These are phyloP conservation scores for Liopterus haemorrhoidalis DNA, from an alignment of 2,888 invertebrate genomes.

Conservation along the genomic window DNA sequence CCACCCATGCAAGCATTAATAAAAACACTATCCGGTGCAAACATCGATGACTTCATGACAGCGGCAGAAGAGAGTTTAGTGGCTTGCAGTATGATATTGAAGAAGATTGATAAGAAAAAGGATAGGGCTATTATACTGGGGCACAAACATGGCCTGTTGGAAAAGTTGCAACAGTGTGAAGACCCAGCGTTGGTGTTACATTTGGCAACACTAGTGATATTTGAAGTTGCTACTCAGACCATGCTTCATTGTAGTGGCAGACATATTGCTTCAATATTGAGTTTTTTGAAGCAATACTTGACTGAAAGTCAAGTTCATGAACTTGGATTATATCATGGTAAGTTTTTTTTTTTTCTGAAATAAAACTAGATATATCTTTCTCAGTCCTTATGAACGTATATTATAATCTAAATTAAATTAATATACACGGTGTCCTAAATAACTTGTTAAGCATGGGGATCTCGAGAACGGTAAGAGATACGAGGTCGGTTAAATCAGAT, in stretches of 20 bases:
- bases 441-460: no score
- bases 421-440: no score
- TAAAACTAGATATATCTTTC: constrained; percentile 7
- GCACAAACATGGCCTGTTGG: constrained; percentile 74
- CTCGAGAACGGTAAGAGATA: no score
- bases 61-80: constrained; percentile 67
- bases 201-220: constrained; percentile 69
- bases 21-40: constrained; percentile 61
- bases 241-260: constrained; percentile 91
- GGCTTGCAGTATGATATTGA: constrained; percentile 71
- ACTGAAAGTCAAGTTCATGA: constrained; percentile 58
- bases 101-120: constrained; percentile 87
- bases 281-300: constrained; percentile 65
- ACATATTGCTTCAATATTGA: constrained; percentile 77
- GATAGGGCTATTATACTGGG: constrained; percentile 68
- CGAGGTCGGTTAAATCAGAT: no score
- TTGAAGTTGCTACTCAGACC: constrained; percentile 71
- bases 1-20: constrained; percentile 61
- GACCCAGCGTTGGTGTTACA: constrained; percentile 78
- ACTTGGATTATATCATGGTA: constrained; percentile 75
- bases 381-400: constrained; percentile 1
- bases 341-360: constrained; percentile 32
- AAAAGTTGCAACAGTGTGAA: constrained; percentile 66
- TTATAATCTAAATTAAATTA: constrained; percentile 4
- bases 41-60: constrained; percentile 72